A percentile compares a stretch with the other conserved stretches of the same genome.
These are phyloP conservation scores for Kradibia gibbosae DNA, from an alignment of 1,140 invertebrate genomes.

Conservation along the genomic window DNA sequence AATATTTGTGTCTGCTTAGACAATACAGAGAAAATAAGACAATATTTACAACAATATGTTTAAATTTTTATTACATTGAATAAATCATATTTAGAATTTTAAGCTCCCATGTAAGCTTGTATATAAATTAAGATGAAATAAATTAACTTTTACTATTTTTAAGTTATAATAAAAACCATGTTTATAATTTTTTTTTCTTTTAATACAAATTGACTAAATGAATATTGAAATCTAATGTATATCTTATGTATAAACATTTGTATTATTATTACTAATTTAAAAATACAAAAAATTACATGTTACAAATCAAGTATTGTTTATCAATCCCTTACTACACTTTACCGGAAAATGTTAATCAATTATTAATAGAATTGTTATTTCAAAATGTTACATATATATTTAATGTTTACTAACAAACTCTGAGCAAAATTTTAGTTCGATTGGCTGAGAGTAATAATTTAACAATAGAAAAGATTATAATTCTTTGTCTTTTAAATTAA, in stretches of 20 bases:
- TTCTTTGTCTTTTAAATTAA: no score
- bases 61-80: constrained; percentile 35
- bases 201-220: not conserved
- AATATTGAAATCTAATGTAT: not conserved
- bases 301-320: not conserved
- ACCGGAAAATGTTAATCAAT: not conserved
- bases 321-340: not conserved
- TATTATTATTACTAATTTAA: not conserved
- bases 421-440: no score
- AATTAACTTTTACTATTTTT: constrained; percentile 22
- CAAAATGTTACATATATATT: no score
- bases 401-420: no score
- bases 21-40: constrained; percentile 41
- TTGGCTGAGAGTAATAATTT: no score
- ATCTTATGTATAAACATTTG: not conserved
- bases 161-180: not conserved
- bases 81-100: constrained; percentile 26
- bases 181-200: not conserved
- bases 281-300: not conserved
- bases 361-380: constrained; percentile 1
- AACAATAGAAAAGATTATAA: no score
- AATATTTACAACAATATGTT: constrained; percentile 19
- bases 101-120: constrained; percentile 24
- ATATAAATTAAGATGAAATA: constrained; percentile 22
- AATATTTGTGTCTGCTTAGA: constrained; percentile 47